Evolutionary conservation across 1,140 invertebrate species (phyloP).

Genomic region (Nebria ingens): DNA sequence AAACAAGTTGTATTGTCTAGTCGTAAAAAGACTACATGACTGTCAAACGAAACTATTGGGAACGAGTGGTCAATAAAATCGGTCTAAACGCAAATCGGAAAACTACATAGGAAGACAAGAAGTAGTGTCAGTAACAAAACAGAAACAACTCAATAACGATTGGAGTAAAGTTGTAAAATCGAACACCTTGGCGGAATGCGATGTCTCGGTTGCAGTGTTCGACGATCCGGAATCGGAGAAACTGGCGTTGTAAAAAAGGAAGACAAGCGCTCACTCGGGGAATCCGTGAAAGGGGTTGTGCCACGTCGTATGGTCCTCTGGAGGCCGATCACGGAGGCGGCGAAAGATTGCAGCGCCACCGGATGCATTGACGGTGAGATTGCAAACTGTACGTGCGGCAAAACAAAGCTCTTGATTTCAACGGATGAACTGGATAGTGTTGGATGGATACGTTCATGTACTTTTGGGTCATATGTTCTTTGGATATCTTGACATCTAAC

Average conservation of each 20-base stretch:
- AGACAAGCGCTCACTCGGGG: not conserved
- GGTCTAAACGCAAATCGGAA: not conserved
- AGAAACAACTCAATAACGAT: conserved; percentile 3
- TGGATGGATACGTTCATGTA: no score
- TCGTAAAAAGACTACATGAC: no score
- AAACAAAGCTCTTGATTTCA: conserved; percentile 27
- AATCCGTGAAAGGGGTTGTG: conserved; percentile 1
- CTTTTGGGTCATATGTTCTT: no score
- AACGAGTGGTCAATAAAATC: no score
- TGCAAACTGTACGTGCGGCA: conserved; percentile 25
- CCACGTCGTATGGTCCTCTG: conserved; percentile 22
- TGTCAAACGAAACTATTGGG: no score
- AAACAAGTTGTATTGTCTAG: no score
- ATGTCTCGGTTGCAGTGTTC: not conserved
- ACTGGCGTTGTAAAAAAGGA: conserved; percentile 4
- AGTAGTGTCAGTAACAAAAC: not conserved
- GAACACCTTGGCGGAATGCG: not conserved
- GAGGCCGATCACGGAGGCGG: conserved; percentile 24
- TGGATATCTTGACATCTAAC: no score
- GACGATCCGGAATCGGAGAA: not conserved
- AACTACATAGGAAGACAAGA: not conserved
- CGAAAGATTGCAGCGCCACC: conserved; percentile 20
- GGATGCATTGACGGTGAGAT: conserved; percentile 22
- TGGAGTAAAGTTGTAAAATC: not conserved
- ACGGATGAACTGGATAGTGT: no score